phyloP scores from a whole-genome alignment of 2,888 invertebrate genomes.

The Smittia aterrima region DNA sequence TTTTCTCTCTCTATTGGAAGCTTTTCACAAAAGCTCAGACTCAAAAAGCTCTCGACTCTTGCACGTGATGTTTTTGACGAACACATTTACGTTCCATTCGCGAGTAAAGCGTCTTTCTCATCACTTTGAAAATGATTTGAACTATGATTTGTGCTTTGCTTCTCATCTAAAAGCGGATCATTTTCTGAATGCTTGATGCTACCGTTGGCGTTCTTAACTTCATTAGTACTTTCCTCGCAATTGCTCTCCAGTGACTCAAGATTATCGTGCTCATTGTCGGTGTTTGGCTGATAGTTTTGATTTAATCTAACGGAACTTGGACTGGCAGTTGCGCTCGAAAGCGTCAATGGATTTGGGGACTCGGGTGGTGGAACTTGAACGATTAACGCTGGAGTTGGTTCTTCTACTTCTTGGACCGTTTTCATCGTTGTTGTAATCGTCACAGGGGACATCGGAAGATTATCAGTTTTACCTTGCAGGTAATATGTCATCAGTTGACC shows the following conservation, averaged over 20 bases:
- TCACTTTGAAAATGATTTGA: slow-evolving; percentile 43
- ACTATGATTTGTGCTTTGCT: slow-evolving; percentile 38
- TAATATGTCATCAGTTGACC: slow-evolving; percentile 96
- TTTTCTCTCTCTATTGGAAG: slow-evolving; percentile 20
- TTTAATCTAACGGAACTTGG: slow-evolving; percentile 43
- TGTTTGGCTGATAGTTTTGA: slow-evolving; percentile 42
- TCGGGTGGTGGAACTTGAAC: slow-evolving; percentile 47
- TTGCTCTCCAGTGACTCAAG: slow-evolving; percentile 38
- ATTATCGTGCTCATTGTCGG: slow-evolving; percentile 34
- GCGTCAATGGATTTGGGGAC: slow-evolving; percentile 31
- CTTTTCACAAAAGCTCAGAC: slow-evolving; percentile 21
- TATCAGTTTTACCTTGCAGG: slow-evolving; percentile 59
- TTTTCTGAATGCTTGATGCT: slow-evolving; percentile 28
- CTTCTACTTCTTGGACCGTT: slow-evolving; percentile 54
- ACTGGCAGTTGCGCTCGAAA: slow-evolving; percentile 42
- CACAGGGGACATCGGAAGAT: slow-evolving; percentile 44
- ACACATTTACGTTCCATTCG: slow-evolving; percentile 38
- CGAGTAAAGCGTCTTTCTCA: slow-evolving; percentile 45
- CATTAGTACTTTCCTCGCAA: slow-evolving; percentile 39
- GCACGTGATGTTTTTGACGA: background rate
- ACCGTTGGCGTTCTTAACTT: background rate
- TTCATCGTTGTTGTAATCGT: slow-evolving; percentile 49
- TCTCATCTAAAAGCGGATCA: slow-evolving; percentile 31
- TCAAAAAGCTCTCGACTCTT: slow-evolving; percentile 14
- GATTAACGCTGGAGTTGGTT: slow-evolving; percentile 51